Evolutionary conservation across 2,888 invertebrate species (phyloP).

Genomic region (Brenthis ino): DNA sequence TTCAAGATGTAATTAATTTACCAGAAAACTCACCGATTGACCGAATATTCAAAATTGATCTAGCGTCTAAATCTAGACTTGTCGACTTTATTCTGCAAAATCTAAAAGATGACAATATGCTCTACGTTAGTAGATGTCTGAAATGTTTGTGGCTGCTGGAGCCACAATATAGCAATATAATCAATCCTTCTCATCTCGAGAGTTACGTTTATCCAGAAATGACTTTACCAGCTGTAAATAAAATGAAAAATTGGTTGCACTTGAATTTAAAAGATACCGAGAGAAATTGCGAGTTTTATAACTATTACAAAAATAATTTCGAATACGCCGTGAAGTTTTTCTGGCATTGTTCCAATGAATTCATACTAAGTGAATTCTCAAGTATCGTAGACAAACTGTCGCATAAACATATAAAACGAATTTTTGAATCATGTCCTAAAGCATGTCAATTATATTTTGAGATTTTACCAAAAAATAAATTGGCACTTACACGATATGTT

Average conservation of each 20-base stretch:
- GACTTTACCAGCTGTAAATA: slow-evolving; percentile 55
- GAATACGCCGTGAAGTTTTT: slow-evolving; percentile 55
- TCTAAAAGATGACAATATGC: slow-evolving; percentile 60
- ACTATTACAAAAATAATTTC: slow-evolving; percentile 52
- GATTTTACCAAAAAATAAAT: slow-evolving; percentile 44
- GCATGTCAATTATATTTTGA: slow-evolving; percentile 55
- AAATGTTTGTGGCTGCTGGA: slow-evolving; percentile 60
- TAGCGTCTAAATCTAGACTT: slow-evolving; percentile 56
- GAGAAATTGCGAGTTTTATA: slow-evolving; percentile 57
- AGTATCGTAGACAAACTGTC: slow-evolving; percentile 51
- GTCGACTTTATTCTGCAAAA: slow-evolving; percentile 56
- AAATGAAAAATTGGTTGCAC: slow-evolving; percentile 59
- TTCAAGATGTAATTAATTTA: slow-evolving; percentile 39
- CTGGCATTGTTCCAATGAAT: slow-evolving; percentile 50
- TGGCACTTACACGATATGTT: slow-evolving; percentile 45
- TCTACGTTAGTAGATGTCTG: slow-evolving; percentile 62
- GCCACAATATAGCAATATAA: slow-evolving; percentile 47
- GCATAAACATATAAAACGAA: slow-evolving; percentile 51
- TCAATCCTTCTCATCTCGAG: slow-evolving; percentile 62
- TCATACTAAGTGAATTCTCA: slow-evolving; percentile 48
- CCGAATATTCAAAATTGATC: slow-evolving; percentile 61
- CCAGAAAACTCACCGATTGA: slow-evolving; percentile 55
- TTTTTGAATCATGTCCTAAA: slow-evolving; percentile 54
- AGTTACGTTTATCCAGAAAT: slow-evolving; percentile 56
- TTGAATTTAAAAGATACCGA: slow-evolving; percentile 47